Base-by-base conservation (phyloP, 2,888 invertebrate species). In the Cabera pusaria region DNA sequence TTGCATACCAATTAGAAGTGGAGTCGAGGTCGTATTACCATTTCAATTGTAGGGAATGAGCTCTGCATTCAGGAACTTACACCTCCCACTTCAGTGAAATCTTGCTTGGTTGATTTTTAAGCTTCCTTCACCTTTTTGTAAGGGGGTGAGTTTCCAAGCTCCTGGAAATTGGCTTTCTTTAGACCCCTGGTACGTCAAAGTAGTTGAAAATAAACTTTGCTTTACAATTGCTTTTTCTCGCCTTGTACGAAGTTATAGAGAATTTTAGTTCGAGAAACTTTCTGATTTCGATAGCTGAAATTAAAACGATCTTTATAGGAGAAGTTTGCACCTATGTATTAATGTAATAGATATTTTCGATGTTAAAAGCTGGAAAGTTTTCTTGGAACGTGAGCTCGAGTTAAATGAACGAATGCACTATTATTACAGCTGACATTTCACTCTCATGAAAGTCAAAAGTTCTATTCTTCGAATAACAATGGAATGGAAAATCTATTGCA, bases 1-100 rank as follows among this genome's bases (percentile, higher is more conserved):
- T 81, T 78, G 79, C 83, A 83, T 79, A 67, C 69, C 72, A 81
- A 80, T 83, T 81, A 81, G 70, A 66, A 61, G 52, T 50, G 63
- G 48, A 56, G 55, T 56, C 52, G 64, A 56, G 66, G 67, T 64
- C 71, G 56, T 67, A 84, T 82, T 83, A 76, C 75, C 82, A 84
- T 83, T 81, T 84, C 83, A 81, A 79, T 81, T 76, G 82, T 70
- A 59, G 64, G 55, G 65, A 72, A 75, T 66, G 72, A 76, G 67
- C 60, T 62, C 52, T 45, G 48, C 41, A 37, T 31, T 45, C 55
- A 33, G 35, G 27, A 36, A 56, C 52, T 59, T 67, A 67, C 67
- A 72, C 65, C 63, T 66, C 54, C 44, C 44, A 40, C 51, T 36
- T 64, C 59, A 66, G 65, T 66, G 57, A 50, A 67, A 60, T 59